Evolutionary conservation across 2,113 vertebrate genomes (phyloP).

Genomic region (Perognathus longimembris): DNA sequence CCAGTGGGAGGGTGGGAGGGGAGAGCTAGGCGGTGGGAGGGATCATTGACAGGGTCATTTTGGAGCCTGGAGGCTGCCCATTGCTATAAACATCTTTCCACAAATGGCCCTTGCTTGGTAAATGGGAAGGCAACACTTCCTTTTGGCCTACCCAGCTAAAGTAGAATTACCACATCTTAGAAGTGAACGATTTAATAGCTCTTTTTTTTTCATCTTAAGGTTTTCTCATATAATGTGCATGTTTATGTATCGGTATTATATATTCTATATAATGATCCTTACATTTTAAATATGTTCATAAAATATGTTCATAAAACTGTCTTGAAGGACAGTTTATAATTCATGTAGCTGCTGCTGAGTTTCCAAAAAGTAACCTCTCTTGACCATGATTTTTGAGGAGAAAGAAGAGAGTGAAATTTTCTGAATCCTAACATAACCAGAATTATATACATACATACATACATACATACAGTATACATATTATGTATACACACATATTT

Average conservation of each 20-base stretch:
- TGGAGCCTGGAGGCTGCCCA: not conserved
- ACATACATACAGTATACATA: not conserved
- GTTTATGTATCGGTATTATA: not conserved
- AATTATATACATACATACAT: not conserved
- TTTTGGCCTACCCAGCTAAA: not conserved
- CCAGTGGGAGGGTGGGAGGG: not conserved
- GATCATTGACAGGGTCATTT: not conserved
- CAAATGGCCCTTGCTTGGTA: not conserved
- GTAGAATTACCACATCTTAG: not conserved
- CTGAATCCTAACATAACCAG: not conserved
- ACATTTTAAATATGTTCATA: not conserved
- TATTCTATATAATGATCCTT: not conserved
- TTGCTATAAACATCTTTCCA: not conserved
- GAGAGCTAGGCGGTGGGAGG: not conserved
- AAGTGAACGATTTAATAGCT: not conserved
- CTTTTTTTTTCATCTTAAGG: not conserved
- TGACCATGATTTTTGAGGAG: not conserved
- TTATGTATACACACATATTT: not conserved
- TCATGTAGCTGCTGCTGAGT: not conserved
- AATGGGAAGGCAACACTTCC: not conserved
- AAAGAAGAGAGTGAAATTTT: not conserved
- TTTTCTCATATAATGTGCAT: not conserved
- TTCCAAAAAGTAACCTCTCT: not conserved
- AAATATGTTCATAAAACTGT: constrained; percentile 34
- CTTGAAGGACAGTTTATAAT: constrained; percentile 13